Conservation (phyloP, 2,888 invertebrate species). For the Cistogaster globosa region DNA sequence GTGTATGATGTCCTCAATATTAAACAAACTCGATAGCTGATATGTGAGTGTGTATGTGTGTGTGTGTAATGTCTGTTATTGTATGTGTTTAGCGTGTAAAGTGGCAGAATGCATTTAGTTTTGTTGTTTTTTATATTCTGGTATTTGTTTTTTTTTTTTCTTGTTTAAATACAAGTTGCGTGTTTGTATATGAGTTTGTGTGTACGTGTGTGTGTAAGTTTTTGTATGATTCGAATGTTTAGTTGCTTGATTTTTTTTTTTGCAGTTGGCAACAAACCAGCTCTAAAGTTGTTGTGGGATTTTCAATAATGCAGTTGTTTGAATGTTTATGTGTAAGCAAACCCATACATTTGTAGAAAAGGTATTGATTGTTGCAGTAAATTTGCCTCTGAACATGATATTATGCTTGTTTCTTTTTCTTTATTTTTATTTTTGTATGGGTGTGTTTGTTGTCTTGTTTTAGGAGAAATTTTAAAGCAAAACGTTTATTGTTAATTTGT, state of each 20-base stretch:
- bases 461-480: conserved; percentile 44
- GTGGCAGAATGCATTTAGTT: conserved; percentile 38
- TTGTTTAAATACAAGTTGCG: conserved; percentile 43
- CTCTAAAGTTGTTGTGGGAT: conserved; percentile 69
- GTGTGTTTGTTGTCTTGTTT: conserved; percentile 10
- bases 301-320: conserved; percentile 67
- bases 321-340: conserved; percentile 9
- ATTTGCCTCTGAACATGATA: conserved; percentile 58
- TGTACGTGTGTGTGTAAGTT: conserved; percentile 43
- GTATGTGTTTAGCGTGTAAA: conserved; percentile 36
- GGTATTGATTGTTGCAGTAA: conserved; percentile 67
- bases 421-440: background rate
- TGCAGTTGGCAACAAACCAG: conserved; percentile 71
- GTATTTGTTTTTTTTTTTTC: background rate
- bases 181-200: conserved; percentile 23
- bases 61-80: background rate
- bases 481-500: conserved; percentile 68
- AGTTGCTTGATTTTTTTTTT: conserved; percentile 60
- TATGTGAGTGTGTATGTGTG: background rate
- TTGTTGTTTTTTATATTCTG: background rate
- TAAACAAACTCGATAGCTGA: conserved; percentile 37
- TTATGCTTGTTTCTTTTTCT: conserved; percentile 16
- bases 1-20: conserved; percentile 62
- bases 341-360: background rate
- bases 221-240: conserved; percentile 49